Evolutionary conservation across 2,888 invertebrate species (phyloP).

Genomic region (Drosophila nigricruria): DNA sequence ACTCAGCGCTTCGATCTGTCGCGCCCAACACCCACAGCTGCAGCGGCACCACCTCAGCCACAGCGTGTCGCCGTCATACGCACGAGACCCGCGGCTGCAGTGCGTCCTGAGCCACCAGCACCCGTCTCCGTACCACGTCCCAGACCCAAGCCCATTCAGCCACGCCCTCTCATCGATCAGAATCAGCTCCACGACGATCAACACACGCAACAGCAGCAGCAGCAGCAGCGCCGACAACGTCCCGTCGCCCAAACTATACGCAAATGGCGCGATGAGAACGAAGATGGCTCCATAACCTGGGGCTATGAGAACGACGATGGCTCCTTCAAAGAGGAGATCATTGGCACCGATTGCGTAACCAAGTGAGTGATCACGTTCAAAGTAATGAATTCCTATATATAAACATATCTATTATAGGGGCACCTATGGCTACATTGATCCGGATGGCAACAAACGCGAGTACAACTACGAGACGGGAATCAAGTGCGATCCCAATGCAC

Average conservation of each 20-base stretch:
- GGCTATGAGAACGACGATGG: slow-evolving; percentile 95
- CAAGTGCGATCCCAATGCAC: slow-evolving; percentile 86
- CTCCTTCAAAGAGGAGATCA: slow-evolving; percentile 93
- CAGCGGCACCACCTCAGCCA: slow-evolving; percentile 81
- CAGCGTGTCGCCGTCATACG: slow-evolving; percentile 86
- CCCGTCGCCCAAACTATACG: slow-evolving; percentile 90
- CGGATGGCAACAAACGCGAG: slow-evolving; percentile 92
- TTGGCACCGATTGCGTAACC: slow-evolving; percentile 91
- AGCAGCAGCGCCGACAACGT: slow-evolving; percentile 86
- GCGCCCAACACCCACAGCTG: slow-evolving; percentile 64
- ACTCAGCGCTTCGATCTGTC: slow-evolving; percentile 80
- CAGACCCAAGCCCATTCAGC: slow-evolving; percentile 77
- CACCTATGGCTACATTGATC: slow-evolving; percentile 94
- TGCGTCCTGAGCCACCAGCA: slow-evolving; percentile 83
- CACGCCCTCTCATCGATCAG: slow-evolving; percentile 83
- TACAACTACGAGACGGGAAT: slow-evolving; percentile 94
- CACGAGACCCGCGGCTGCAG: slow-evolving; percentile 72
- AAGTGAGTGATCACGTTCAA: slow-evolving; percentile 78
- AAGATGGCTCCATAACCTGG: slow-evolving; percentile 92
- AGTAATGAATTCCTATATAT: not conserved
- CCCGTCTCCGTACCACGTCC: slow-evolving; percentile 82
- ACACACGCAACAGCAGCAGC: slow-evolving; percentile 66
- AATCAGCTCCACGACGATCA: slow-evolving; percentile 81
- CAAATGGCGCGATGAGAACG: slow-evolving; percentile 91
- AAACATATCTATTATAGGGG: slow-evolving; percentile 85